Base-by-base conservation (phyloP, 2,113 vertebrate species). In the Entomyzon cyanotis region DNA sequence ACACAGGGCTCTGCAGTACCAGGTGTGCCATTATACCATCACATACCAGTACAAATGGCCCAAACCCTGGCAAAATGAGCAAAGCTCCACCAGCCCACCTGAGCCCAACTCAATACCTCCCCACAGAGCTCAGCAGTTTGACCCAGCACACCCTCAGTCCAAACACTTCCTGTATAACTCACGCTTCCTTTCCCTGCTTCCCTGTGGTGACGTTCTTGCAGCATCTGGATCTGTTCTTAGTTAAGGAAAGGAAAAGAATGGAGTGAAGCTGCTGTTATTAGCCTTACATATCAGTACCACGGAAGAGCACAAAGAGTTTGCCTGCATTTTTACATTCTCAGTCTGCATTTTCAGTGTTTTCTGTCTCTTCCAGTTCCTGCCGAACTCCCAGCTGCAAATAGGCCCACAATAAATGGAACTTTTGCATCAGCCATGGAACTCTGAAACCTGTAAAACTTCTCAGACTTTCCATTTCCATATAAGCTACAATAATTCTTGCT, bases 321-420 rank as follows among this genome's bases (percentile, higher is more conserved):
- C 95, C 95, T 96, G 58, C 37, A 50, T 97, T 97, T 97, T 98
- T 97, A 97, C 60, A 70, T 90, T 84, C 92, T 89, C 91, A 85
- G 94, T 88, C 91, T 97, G 87, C 95, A 93, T 97, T 97, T 97
- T 97, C 94, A 97, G 96, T 80, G 80, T 88, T 94, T 97, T 96
- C 95, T 84, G 96, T 98, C 98, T 98, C 97, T 98, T 96, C 95
- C 93, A 97, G 97, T 98, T 98, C 97, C 98, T 98, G 98, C 79
- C 89, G 91, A 97, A 91, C 92, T 87, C n/a, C 67, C 78, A 95
- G 95, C 95, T 98, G 93, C 94, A 97, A 96, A 93, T 65, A 91
- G 63, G 25, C 87, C 97, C 91, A 92, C 94, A 97, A 96, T 97
- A 98, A 92, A 98, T 95, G 97, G 96, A 97, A 96, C 85, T 97